These are phyloP conservation scores for Leucoma salicis DNA, from an alignment of 2,888 invertebrate genomes.

Conservation along the genomic window DNA sequence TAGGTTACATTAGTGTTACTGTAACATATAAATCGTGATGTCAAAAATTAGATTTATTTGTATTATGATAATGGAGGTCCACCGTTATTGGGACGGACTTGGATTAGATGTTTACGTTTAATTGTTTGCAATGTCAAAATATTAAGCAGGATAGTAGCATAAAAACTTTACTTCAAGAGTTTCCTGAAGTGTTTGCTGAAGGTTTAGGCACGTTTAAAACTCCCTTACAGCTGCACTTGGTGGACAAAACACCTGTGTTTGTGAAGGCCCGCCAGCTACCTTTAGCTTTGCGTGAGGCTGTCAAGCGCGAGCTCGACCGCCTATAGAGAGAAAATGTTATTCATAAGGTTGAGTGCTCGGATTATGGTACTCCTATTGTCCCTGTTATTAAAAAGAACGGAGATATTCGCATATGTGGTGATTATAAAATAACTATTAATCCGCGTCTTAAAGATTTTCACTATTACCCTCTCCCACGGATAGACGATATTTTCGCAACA, in stretches of 20 bases:
- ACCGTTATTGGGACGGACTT: conserved; percentile 11
- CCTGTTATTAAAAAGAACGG: conserved; percentile 8
- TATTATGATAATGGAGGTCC: conserved; percentile 11
- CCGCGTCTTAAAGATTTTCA: conserved; percentile 2
- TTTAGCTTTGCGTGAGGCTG: conserved; percentile 6
- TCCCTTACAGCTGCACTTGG: neutral
- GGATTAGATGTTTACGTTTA: conserved; percentile 6
- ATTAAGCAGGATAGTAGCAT: neutral
- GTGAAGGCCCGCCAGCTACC: neutral
- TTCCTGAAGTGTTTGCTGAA: neutral
- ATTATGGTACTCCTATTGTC: conserved; percentile 6
- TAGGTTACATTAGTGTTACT: neutral
- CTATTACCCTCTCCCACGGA: conserved; percentile 7
- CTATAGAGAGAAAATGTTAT: conserved; percentile 6
- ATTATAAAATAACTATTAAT: conserved; percentile 11
- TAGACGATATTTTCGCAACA: conserved; percentile 5
- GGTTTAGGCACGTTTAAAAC: neutral
- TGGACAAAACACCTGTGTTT: neutral
- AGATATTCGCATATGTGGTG: conserved; percentile 3
- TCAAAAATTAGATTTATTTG: neutral
- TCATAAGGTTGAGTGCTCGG: neutral
- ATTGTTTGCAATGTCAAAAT: neutral
- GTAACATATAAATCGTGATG: neutral
- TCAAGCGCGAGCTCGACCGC: conserved; percentile 6
- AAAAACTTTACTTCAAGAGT: neutral